These are phyloP conservation scores for Eupithecia pulchellata DNA, from an alignment of 2,888 invertebrate genomes.

Conservation along the genomic window DNA sequence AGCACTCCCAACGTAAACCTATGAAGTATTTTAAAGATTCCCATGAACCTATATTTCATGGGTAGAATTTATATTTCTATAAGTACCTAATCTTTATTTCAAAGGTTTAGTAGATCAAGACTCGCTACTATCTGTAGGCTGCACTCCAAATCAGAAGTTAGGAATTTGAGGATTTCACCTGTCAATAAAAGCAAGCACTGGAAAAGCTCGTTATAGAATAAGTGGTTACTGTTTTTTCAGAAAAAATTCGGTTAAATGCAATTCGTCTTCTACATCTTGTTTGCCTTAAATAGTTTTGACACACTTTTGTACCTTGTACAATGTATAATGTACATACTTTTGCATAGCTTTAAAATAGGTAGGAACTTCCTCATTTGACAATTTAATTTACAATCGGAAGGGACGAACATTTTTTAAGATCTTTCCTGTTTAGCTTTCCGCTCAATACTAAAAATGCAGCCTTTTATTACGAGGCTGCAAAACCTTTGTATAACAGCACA, in stretches of 20 bases:
- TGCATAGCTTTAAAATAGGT: no score
- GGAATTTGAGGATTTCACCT: no score
- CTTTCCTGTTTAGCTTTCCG: background rate
- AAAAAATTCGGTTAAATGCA: no score
- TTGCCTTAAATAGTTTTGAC: no score
- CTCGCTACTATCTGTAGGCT: background rate
- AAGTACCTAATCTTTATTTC: conserved; percentile 9
- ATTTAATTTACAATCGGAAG: no score
- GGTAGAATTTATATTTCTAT: background rate
- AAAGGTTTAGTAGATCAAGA: background rate
- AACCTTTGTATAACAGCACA: background rate
- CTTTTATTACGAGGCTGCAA: background rate
- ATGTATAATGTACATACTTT: no score
- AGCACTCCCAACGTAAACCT: conserved; percentile 21
- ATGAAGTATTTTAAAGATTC: no score
- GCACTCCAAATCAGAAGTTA: background rate
- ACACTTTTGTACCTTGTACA: no score
- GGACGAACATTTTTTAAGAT: background rate
- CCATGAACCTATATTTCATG: no score
- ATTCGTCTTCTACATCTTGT: no score
- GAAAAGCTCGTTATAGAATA: no score
- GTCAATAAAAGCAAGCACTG: no score
- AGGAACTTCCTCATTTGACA: background rate
- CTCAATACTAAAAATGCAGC: background rate
- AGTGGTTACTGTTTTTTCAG: background rate